Percentiles rank a stretch among this genome's conserved stretches.
Conservation (phyloP, 2,797 vertebrate species). For the Novumbra hubbsi region DNA sequence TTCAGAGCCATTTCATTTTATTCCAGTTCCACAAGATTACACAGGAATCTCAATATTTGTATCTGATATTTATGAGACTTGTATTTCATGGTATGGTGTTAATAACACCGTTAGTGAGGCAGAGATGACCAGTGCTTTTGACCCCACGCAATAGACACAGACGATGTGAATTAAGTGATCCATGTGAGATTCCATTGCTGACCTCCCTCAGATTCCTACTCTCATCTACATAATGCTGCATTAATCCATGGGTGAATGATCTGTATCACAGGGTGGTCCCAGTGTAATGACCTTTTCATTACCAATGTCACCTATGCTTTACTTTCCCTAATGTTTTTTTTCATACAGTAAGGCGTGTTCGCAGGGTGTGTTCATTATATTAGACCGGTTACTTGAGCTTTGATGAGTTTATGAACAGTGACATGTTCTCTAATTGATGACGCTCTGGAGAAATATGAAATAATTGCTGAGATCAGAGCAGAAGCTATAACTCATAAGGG, state of each 20-base stretch:
- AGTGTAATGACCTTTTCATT: conserved; percentile 36
- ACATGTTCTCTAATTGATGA: no score
- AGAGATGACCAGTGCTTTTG: conserved; percentile 24
- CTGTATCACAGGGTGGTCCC: conserved; percentile 20
- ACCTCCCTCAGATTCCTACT: conserved; percentile 11
- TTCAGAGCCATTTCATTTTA: background rate
- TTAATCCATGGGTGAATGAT: conserved; percentile 26
- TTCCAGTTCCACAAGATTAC: conserved; percentile 22
- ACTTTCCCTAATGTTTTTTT: conserved; percentile 22
- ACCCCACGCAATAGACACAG: conserved; percentile 20
- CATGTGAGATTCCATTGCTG: conserved; percentile 10
- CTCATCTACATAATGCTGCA: conserved; percentile 11
- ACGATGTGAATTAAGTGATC: conserved; percentile 22
- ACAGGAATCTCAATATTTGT: conserved; percentile 15
- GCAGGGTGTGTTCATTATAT: conserved; percentile 66
- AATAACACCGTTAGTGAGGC: conserved; percentile 38
- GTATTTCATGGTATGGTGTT: conserved; percentile 29
- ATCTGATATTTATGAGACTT: conserved; percentile 19
- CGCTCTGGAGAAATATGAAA: no score
- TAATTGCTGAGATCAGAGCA: no score
- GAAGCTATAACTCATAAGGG: no score
- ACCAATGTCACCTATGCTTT: background rate
- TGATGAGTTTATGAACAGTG: no score
- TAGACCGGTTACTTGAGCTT: conserved; percentile 49
- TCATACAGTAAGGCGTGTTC: conserved; percentile 52